Percentiles rank a stretch among this genome's conserved stretches.
Conservation (phyloP, 2,888 invertebrate species). For the Polymixis lichenea region DNA sequence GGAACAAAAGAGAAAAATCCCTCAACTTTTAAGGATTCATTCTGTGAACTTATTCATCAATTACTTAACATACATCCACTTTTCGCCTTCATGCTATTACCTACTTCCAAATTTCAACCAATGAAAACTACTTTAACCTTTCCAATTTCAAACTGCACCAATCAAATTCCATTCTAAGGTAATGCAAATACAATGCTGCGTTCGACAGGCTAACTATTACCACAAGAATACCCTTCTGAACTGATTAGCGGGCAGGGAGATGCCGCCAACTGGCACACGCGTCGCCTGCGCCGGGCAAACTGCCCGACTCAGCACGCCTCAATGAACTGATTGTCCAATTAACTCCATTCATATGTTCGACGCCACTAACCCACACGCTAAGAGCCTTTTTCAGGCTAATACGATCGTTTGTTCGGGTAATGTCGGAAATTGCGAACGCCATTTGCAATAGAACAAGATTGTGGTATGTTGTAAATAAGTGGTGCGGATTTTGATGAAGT, state of each 20-base stretch:
- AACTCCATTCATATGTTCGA: slow-evolving; percentile 87
- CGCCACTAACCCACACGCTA: slow-evolving; percentile 75
- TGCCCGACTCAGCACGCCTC: slow-evolving; percentile 82
- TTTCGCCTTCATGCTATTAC: neutral
- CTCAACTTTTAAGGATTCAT: neutral
- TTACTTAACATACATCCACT: neutral
- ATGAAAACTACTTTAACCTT: neutral
- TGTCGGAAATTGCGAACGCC: slow-evolving; percentile 74
- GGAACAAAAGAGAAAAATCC: neutral
- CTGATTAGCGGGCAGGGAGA: slow-evolving; percentile 80
- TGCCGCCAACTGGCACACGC: slow-evolving; percentile 86
- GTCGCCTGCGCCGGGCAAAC: slow-evolving; percentile 81
- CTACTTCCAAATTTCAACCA: neutral
- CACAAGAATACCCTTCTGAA: slow-evolving; percentile 74
- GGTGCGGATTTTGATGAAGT: slow-evolving; percentile 33
- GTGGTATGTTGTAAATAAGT: slow-evolving; percentile 52
- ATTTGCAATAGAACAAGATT: slow-evolving; percentile 53
- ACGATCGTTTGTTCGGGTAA: slow-evolving; percentile 75
- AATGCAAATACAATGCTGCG: slow-evolving; percentile 52
- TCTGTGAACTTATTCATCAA: neutral
- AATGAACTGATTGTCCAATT: slow-evolving; percentile 87
- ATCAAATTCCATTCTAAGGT: slow-evolving; percentile 32
- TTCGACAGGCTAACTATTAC: slow-evolving; percentile 64
- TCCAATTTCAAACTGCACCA: slow-evolving; percentile 3
- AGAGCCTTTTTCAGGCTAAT: slow-evolving; percentile 80